These are phyloP conservation scores for Tineola bisselliella DNA, from an alignment of 2,888 invertebrate genomes.

Conservation along the genomic window DNA sequence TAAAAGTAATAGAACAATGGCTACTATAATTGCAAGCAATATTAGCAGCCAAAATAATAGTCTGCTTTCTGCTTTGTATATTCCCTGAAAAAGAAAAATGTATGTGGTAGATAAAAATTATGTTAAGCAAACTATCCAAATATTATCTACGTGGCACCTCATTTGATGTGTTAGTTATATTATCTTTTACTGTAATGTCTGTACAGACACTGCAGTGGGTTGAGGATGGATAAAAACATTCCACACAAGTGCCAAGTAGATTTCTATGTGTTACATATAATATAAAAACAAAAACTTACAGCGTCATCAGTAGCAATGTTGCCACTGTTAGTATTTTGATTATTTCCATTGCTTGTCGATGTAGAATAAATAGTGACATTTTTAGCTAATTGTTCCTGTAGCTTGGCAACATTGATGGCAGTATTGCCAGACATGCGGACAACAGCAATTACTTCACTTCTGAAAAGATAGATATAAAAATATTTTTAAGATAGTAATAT, in stretches of 20 bases:
- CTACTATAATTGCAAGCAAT: conserved; percentile 77
- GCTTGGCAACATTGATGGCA: conserved; percentile 76
- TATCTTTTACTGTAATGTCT: too few species aligned
- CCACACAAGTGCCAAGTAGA: too few species aligned
- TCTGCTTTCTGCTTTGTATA: conserved; percentile 78
- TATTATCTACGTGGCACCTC: too few species aligned
- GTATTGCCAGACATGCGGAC: conserved; percentile 73
- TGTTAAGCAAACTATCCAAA: too few species aligned
- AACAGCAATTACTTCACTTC: conserved; percentile 78
- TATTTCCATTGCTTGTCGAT: conserved; percentile 24
- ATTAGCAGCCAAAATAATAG: conserved; percentile 82
- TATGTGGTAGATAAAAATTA: too few species aligned
- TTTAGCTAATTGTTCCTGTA: conserved; percentile 70
- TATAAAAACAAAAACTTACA: conserved; percentile 8
- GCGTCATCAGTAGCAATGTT: conserved; percentile 21
- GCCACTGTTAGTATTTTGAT: conserved; percentile 19
- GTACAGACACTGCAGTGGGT: too few species aligned
- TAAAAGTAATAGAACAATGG: conserved; percentile 75
- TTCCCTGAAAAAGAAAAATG: conserved; percentile 57
- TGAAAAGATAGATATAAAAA: too few species aligned
- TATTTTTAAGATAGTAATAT: too few species aligned
- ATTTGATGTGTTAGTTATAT: too few species aligned
- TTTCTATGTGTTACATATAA: too few species aligned
- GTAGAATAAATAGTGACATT: conserved; percentile 55
- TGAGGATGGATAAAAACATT: too few species aligned